Evolutionary conservation across 2,888 invertebrate genomes (phyloP).

Genomic region (Theodoxus fluviatilis): DNA sequence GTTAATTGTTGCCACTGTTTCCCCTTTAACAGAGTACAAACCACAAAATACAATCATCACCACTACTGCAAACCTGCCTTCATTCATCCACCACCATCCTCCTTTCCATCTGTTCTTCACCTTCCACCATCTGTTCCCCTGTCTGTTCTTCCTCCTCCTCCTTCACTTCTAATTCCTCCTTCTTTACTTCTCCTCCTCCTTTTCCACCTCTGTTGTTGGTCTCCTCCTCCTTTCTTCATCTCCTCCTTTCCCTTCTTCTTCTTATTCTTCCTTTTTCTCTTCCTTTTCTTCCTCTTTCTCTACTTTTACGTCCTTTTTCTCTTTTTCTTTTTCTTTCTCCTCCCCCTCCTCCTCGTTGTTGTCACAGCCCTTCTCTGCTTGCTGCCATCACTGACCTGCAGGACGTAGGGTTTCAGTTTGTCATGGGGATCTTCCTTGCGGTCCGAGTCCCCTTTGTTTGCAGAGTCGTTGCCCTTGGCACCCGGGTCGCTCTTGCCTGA

Average conservation of each 20-base stretch:
- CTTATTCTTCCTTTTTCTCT: slow-evolving; percentile 4
- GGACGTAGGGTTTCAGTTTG: no score
- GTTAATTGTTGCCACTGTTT: no score
- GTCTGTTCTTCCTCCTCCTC: neutral
- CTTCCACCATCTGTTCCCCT: slow-evolving; percentile 3
- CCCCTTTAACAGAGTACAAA: no score
- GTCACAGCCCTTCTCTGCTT: no score
- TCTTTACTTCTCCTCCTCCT: neutral
- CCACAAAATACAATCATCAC: no score
- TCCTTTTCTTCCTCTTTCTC: neutral
- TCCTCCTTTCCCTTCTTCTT: neutral
- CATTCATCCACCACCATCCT: neutral
- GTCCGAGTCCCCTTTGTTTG: no score
- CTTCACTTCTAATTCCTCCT: neutral
- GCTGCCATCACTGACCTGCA: no score
- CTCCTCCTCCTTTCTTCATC: neutral
- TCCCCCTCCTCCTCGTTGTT: neutral
- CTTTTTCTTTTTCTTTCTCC: slow-evolving; percentile 12
- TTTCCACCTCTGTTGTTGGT: no score
- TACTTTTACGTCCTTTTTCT: slow-evolving; percentile 18
- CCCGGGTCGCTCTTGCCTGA: no score
- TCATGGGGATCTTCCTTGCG: no score
- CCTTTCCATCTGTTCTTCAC: neutral
- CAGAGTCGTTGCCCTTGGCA: no score
- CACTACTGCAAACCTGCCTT: neutral